These are phyloP conservation scores for Chinchilla lanigera DNA, from an alignment of 2,113 vertebrate genomes.

Conservation along the genomic window DNA sequence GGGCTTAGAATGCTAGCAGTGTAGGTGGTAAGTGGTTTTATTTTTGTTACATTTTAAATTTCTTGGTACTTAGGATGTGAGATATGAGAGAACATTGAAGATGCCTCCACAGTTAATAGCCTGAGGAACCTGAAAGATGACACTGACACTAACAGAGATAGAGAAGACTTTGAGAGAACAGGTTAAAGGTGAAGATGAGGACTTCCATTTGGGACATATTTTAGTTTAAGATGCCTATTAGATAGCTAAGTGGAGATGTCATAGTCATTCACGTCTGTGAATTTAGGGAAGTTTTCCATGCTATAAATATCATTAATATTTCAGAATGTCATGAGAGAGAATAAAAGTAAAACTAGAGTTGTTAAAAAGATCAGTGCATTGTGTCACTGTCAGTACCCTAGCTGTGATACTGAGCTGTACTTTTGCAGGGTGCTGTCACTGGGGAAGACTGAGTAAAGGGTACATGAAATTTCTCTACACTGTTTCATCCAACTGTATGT, in stretches of 20 bases:
- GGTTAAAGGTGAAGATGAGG: not conserved
- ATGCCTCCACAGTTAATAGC: not conserved
- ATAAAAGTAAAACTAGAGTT: not conserved
- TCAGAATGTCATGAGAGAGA: not conserved
- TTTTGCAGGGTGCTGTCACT: not conserved
- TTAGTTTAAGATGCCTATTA: not conserved
- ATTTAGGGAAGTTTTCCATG: not conserved
- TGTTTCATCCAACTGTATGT: not conserved
- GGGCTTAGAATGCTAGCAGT: not conserved
- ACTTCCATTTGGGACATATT: not conserved
- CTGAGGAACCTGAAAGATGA: not conserved
- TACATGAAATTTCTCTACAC: not conserved
- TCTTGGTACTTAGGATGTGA: not conserved
- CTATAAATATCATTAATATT: not conserved
- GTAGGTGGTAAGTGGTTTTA: not conserved
- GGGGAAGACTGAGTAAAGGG: not conserved
- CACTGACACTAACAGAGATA: not conserved
- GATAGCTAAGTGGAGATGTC: not conserved
- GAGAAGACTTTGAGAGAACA: not conserved
- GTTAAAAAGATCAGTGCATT: not conserved
- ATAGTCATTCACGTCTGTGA: not conserved
- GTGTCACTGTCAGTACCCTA: not conserved
- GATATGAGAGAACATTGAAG: not conserved
- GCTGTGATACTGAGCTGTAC: not conserved
- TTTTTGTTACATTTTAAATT: conserved; percentile 38